Conservation (phyloP, 30 jellyfish, hydroid and myxozoan genomes). For the Turritopsis dohrnii region DNA sequence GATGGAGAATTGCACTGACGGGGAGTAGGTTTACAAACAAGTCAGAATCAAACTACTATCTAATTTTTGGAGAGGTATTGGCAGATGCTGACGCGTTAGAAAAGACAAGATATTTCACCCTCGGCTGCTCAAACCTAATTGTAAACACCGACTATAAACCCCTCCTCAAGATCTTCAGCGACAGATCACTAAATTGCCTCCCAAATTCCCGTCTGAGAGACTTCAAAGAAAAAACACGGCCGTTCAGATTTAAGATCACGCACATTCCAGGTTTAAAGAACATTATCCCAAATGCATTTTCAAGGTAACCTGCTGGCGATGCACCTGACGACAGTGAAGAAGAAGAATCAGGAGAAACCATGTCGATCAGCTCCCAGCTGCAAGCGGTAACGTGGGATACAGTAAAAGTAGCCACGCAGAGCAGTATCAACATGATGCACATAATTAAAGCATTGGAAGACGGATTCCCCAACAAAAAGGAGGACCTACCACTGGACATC, state of each 20-base stretch:
- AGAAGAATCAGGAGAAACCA: slow-evolving; percentile 5
- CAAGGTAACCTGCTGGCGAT: slow-evolving; percentile 14
- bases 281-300: slow-evolving; percentile 18
- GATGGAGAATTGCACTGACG: slow-evolving; percentile 18
- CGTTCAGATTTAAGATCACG: slow-evolving; percentile 7
- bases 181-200: slow-evolving; percentile 12
- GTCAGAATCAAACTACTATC: too few species aligned
- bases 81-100: too few species aligned
- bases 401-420: slow-evolving; percentile 12
- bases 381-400: slow-evolving; percentile 15
- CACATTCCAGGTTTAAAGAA: not conserved
- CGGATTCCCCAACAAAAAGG: slow-evolving; percentile 21
- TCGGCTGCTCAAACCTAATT: slow-evolving; percentile 22
- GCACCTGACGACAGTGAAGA: slow-evolving; percentile 4
- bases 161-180: slow-evolving; percentile 20
- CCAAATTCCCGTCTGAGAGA: slow-evolving; percentile 19
- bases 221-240: too few species aligned
- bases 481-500: slow-evolving; percentile 23
- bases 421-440: slow-evolving; percentile 10
- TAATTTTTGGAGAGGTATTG: too few species aligned
- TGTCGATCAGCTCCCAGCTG: not conserved
- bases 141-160: slow-evolving; percentile 23
- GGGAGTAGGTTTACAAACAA: slow-evolving; percentile 21
- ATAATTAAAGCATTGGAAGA: slow-evolving; percentile 11
- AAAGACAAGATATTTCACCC: slow-evolving; percentile 21